These are phyloP conservation scores for Sandelia bainsii DNA, from an alignment of 2,797 vertebrate species.

Conservation along the genomic window DNA sequence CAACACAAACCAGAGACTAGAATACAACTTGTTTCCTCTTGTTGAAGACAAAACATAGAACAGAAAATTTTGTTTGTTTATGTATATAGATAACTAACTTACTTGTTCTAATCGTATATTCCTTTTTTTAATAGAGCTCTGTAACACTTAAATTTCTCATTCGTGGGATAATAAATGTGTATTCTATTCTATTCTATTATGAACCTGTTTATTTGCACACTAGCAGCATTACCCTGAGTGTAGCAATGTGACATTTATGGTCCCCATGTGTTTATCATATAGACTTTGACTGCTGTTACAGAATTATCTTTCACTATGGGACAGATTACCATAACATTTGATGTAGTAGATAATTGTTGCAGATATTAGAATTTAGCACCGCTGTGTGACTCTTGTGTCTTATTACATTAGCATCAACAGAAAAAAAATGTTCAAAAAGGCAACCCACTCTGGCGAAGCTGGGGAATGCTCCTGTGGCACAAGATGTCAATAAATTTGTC, in stretches of 20 bases:
- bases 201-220: too few relatives aligned
- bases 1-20: slow-evolving; percentile 21
- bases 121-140: too few relatives aligned
- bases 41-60: not conserved
- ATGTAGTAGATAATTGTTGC: too few relatives aligned
- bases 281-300: not conserved
- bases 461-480: slow-evolving; percentile 87
- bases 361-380: too few relatives aligned
- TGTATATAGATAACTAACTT: too few relatives aligned
- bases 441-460: slow-evolving; percentile 85
- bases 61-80: too few relatives aligned
- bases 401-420: not conserved
- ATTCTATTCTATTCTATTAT: too few relatives aligned
- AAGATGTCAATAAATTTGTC: slow-evolving; percentile 88
- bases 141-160: too few relatives aligned
- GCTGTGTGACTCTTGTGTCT: not conserved
- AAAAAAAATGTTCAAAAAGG: not conserved
- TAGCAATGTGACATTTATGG: not conserved
- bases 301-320: not conserved
- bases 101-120: too few relatives aligned
- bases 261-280: not conserved
- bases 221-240: not conserved
- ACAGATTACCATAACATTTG: too few relatives aligned
- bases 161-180: too few relatives aligned
- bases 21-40: not conserved